phyloP scores from a whole-genome alignment of 2,888 invertebrate species.

The Gerosis bhagava region DNA sequence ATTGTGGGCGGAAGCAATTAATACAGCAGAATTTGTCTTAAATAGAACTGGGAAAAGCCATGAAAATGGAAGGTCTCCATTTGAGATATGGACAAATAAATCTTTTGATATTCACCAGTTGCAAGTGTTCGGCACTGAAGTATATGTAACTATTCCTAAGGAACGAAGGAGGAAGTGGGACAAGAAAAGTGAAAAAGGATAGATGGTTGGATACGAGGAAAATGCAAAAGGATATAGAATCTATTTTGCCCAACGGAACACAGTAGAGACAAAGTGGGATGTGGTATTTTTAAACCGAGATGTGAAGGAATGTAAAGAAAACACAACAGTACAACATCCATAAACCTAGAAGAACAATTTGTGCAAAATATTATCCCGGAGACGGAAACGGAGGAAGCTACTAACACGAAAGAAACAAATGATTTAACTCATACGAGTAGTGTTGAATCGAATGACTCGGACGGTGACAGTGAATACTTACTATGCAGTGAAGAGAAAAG shows the following conservation, averaged over 20 bases:
- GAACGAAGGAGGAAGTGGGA: slow-evolving; percentile 18
- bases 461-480: too few relatives aligned
- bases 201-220: slow-evolving; percentile 22
- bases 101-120: slow-evolving; percentile 1
- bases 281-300: slow-evolving; percentile 15
- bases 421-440: not conserved
- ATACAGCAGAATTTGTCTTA: slow-evolving; percentile 24
- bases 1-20: slow-evolving; percentile 12
- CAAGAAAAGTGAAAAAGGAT: slow-evolving; percentile 19
- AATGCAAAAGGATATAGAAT: slow-evolving; percentile 24
- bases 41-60: slow-evolving; percentile 31
- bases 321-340: too few relatives aligned
- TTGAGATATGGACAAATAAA: slow-evolving; percentile 27
- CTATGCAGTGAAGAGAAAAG: too few relatives aligned
- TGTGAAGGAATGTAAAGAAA: too few relatives aligned
- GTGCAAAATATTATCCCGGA: too few relatives aligned
- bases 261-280: slow-evolving; percentile 24
- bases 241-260: slow-evolving; percentile 20
- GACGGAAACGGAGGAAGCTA: not conserved
- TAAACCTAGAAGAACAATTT: too few relatives aligned
- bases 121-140: slow-evolving; percentile 3
- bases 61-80: slow-evolving; percentile 26
- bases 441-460: too few relatives aligned
- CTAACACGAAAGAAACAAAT: not conserved
- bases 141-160: slow-evolving; percentile 12